Conservation (phyloP, 2,797 vertebrate genomes). For the Phrynocephalus guinanensis region DNA sequence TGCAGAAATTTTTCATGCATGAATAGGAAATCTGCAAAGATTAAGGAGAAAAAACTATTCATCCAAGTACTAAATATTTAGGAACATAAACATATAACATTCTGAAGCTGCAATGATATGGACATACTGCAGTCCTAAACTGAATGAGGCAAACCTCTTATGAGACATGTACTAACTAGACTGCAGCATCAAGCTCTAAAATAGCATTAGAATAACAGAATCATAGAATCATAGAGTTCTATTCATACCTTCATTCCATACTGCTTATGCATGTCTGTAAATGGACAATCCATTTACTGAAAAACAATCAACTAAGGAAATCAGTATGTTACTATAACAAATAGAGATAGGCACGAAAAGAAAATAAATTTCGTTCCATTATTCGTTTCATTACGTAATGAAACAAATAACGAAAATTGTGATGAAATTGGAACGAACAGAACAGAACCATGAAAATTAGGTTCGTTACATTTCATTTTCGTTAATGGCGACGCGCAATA, state of each 20-base stretch:
- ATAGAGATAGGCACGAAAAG: no score
- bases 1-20: not conserved
- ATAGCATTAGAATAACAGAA: conserved; percentile 29
- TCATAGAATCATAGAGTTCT: no score
- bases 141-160: not conserved
- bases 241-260: conserved; percentile 64
- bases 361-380: no score
- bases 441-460: no score
- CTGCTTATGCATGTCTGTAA: conserved; percentile 62
- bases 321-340: conserved; percentile 28
- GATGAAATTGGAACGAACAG: no score
- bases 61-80: not conserved
- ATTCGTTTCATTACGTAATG: no score
- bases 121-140: not conserved
- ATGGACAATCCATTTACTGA: conserved; percentile 58
- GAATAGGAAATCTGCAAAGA: not conserved
- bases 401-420: no score
- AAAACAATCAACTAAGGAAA: conserved; percentile 59
- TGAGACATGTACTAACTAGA: conserved; percentile 9
- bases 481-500: no score
- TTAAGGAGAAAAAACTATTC: not conserved
- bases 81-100: not conserved
- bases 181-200: conserved; percentile 52
- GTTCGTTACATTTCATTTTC: no score
- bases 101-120: not conserved